Conservation (phyloP, 2,888 invertebrate species). For the Sepioteuthis lessoniana region DNA sequence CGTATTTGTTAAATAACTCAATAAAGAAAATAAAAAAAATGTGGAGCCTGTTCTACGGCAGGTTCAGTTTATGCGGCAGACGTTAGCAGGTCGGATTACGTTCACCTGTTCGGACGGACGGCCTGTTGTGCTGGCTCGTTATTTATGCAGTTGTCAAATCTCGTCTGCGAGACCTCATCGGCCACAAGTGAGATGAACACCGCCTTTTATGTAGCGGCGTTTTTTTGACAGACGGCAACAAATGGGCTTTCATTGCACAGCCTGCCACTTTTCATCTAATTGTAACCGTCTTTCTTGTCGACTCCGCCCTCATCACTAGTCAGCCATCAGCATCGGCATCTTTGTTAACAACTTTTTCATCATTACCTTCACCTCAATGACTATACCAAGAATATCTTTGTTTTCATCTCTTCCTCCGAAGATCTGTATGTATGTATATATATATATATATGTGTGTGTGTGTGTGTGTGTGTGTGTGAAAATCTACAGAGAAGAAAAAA, state of each 20-base stretch:
- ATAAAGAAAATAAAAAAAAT: no score
- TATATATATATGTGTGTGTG: no score
- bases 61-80: background rate
- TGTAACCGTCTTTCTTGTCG: background rate
- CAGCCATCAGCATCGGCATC: background rate
- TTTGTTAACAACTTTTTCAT: background rate
- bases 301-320: background rate
- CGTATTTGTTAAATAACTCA: no score
- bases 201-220: background rate
- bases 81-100: background rate
- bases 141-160: constrained; percentile 9
- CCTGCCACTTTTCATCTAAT: background rate
- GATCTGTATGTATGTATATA: no score
- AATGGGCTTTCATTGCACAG: background rate
- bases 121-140: constrained; percentile 19
- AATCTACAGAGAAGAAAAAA: no score
- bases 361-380: background rate
- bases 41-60: background rate
- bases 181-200: background rate
- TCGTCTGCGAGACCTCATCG: background rate
- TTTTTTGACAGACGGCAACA: constrained; percentile 33
- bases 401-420: background rate
- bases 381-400: background rate
- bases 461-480: no score
- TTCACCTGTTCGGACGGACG: background rate